A percentile compares a stretch with the other conserved stretches of the same genome.
Conservation (phyloP, 2,888 invertebrate genomes). For the Diaperis boleti region DNA sequence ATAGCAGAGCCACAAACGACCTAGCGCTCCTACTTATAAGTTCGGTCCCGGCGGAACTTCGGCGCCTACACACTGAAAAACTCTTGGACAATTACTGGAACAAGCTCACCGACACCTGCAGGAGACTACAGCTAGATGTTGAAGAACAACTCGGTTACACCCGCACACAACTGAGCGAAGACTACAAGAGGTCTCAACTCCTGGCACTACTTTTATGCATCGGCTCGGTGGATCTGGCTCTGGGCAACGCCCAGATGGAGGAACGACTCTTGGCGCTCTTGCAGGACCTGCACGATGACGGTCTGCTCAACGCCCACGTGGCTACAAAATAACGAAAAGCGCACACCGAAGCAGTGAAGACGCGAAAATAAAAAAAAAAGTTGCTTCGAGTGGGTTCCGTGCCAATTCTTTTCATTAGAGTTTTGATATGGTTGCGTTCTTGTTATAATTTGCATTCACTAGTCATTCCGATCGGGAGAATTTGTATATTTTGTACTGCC, state of each 20-base stretch:
- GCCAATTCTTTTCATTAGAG: slow-evolving; percentile 42
- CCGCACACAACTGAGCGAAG: slow-evolving; percentile 68
- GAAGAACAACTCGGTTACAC: slow-evolving; percentile 70
- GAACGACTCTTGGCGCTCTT: slow-evolving; percentile 80
- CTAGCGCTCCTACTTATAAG: slow-evolving; percentile 80
- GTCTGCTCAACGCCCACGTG: slow-evolving; percentile 69
- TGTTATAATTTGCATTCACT: neutral
- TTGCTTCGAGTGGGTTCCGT: slow-evolving; percentile 46
- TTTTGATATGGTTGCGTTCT: slow-evolving; percentile 3
- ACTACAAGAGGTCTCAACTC: slow-evolving; percentile 76
- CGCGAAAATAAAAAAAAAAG: slow-evolving; percentile 8
- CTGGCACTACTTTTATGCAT: slow-evolving; percentile 83
- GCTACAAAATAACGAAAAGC: slow-evolving; percentile 39
- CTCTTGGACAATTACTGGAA: slow-evolving; percentile 80
- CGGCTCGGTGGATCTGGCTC: slow-evolving; percentile 84
- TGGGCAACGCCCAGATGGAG: slow-evolving; percentile 82
- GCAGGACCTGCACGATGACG: slow-evolving; percentile 78
- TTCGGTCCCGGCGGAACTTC: slow-evolving; percentile 78
- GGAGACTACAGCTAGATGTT: slow-evolving; percentile 74
- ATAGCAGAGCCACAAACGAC: slow-evolving; percentile 83
- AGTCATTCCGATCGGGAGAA: neutral
- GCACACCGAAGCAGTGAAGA: slow-evolving; percentile 7
- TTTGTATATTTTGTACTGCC: slow-evolving; percentile 12
- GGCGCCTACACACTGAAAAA: slow-evolving; percentile 73
- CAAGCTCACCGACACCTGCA: slow-evolving; percentile 72